These are phyloP conservation scores for Gallinago jamesoni DNA, from an alignment of 2,113 vertebrate genomes.

Conservation along the genomic window DNA sequence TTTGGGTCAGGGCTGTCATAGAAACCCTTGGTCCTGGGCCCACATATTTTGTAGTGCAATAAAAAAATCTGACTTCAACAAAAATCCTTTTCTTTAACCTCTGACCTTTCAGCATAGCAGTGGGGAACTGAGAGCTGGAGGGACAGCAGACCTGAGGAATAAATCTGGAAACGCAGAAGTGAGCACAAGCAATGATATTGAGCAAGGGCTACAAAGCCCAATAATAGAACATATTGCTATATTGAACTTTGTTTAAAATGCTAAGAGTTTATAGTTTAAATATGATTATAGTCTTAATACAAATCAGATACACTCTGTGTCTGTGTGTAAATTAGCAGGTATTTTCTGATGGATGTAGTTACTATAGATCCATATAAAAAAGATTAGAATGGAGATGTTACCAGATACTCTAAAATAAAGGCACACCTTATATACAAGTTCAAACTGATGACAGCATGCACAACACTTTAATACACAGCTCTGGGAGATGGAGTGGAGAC, in stretches of 20 bases:
- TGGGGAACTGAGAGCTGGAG: background rate
- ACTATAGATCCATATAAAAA: background rate
- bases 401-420: background rate
- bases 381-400: background rate
- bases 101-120: background rate
- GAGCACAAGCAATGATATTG: background rate
- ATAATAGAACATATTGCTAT: background rate
- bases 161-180: background rate
- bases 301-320: background rate
- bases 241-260: background rate
- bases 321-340: background rate
- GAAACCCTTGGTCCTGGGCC: background rate
- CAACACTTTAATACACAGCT: background rate
- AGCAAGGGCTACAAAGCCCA: background rate
- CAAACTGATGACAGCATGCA: background rate
- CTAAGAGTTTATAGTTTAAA: background rate
- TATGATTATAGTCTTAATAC: background rate
- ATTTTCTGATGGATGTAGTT: background rate
- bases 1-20: background rate
- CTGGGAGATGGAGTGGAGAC: background rate
- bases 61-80: background rate
- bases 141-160: background rate
- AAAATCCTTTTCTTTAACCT: background rate
- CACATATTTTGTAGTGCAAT: background rate
- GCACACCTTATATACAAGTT: rapidly evolving